These are phyloP conservation scores for Acanthiza pusilla DNA, from an alignment of 2,797 vertebrate species.

Conservation along the genomic window DNA sequence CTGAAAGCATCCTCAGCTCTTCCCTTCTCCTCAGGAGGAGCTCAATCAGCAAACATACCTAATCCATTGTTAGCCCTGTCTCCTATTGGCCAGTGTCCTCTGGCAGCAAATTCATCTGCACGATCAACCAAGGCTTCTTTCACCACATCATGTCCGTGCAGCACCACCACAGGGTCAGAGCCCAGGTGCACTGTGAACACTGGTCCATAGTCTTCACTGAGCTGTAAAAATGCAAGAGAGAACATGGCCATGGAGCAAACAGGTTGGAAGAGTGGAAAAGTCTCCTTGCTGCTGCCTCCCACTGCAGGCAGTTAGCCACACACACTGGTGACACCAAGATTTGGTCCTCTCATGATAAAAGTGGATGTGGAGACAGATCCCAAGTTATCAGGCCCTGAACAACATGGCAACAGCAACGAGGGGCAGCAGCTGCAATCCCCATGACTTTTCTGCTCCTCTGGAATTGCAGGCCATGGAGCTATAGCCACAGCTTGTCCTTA, in stretches of 20 bases:
- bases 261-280: background rate
- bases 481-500: background rate
- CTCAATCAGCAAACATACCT: background rate
- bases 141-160: constrained; percentile 39
- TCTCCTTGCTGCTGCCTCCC: background rate
- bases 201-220: constrained; percentile 54
- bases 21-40: background rate
- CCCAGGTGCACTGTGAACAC: constrained; percentile 71
- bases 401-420: background rate
- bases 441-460: background rate
- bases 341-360: background rate
- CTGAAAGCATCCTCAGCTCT: accelerated
- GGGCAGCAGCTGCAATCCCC: background rate
- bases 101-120: constrained; percentile 1
- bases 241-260: background rate
- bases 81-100: constrained; percentile 8
- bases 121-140: constrained; percentile 59
- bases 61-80: background rate
- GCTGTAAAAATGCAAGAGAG: constrained; percentile 19
- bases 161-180: constrained; percentile 29
- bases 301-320: background rate
- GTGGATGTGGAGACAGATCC: background rate
- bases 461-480: background rate
- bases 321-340: background rate
- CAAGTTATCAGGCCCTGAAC: background rate